Evolutionary conservation across 2,797 vertebrate species (phyloP).

Genomic region (Myotis myotis): DNA sequence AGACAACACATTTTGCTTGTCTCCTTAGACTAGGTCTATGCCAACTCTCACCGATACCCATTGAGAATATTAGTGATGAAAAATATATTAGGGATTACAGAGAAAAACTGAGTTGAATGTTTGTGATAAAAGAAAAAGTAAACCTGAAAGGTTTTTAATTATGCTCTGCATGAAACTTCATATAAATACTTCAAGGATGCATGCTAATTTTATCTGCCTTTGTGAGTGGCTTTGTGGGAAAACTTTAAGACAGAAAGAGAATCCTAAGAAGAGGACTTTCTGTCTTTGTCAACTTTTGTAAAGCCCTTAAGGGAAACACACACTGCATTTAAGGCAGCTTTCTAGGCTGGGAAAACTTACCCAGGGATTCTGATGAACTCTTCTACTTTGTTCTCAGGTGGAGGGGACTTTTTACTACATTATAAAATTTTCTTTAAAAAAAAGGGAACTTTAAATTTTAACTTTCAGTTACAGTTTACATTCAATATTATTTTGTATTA

Average conservation of each 20-base stretch:
- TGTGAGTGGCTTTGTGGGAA: not conserved
- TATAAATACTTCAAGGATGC: not conserved
- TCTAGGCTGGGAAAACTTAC: not conserved
- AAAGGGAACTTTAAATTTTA: not conserved
- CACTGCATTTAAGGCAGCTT: not conserved
- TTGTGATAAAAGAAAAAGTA: conserved; percentile 26
- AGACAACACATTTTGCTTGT: not conserved
- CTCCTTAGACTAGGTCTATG: not conserved
- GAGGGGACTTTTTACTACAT: not conserved
- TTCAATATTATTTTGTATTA: not conserved
- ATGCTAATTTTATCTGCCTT: not conserved
- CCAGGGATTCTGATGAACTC: not conserved
- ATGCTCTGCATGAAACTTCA: not conserved
- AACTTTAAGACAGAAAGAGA: not conserved
- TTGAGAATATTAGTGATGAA: not conserved
- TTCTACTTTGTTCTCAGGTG: not conserved
- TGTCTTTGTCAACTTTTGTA: conserved; percentile 7
- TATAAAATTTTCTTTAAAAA: not conserved
- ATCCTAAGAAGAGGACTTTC: not conserved
- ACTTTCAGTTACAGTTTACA: not conserved
- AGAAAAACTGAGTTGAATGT: conserved; percentile 28
- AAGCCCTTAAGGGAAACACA: not conserved
- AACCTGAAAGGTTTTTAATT: not conserved
- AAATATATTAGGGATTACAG: not conserved
- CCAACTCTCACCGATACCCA: not conserved